Evolutionary conservation across 2,888 invertebrate species (phyloP).

Genomic region (Spialia ferax): DNA sequence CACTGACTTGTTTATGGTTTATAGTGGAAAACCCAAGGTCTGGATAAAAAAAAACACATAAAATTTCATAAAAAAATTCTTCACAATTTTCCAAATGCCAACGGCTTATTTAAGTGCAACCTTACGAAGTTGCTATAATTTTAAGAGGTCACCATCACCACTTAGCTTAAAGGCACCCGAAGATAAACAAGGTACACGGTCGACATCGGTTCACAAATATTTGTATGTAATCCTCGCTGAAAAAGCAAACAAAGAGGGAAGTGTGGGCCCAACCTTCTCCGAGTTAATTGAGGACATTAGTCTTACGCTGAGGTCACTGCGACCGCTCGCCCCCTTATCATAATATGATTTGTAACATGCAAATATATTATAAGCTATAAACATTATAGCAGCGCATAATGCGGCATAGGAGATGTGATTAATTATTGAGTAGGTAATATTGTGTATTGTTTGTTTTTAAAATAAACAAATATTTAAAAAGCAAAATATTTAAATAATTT

Average conservation of each 20-base stretch:
- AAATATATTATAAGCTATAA: conserved; percentile 62
- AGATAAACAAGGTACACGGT: conserved; percentile 51
- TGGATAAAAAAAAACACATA: too few relatives aligned
- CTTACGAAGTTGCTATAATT: not conserved
- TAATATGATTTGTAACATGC: conserved; percentile 75
- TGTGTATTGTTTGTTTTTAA: not conserved
- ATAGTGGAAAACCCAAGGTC: too few relatives aligned
- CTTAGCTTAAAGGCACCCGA: conserved; percentile 38
- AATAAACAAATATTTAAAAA: too few relatives aligned
- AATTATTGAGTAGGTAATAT: not conserved
- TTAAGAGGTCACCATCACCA: conserved; percentile 23
- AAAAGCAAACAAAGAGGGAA: conserved; percentile 69
- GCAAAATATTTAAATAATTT: too few relatives aligned
- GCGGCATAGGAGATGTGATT: not conserved
- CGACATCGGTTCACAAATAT: conserved; percentile 57
- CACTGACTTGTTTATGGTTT: too few relatives aligned
- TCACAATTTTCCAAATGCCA: too few relatives aligned
- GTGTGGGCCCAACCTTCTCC: conserved; percentile 60
- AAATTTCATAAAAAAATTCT: too few relatives aligned
- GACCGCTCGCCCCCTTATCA: conserved; percentile 65
- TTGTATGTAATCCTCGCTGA: conserved; percentile 65
- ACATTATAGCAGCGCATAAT: not conserved
- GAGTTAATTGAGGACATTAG: conserved; percentile 80
- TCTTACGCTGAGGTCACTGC: conserved; percentile 68
- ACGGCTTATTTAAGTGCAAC: not conserved